Base-by-base conservation (phyloP, 2,113 vertebrate genomes). In the Fregata magnificens region DNA sequence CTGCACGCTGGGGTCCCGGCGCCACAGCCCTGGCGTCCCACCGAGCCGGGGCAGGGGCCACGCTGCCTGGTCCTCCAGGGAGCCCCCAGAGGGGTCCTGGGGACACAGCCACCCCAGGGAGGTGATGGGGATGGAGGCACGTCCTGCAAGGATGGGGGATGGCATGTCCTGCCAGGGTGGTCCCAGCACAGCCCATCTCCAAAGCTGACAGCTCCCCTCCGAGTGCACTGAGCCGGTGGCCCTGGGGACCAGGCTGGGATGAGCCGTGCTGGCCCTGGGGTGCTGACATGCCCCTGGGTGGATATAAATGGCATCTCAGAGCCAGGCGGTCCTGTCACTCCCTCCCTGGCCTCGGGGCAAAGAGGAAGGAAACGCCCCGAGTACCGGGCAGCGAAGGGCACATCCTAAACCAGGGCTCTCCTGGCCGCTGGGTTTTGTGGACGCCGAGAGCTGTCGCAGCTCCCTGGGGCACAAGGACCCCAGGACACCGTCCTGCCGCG, bases 211-310 rank as follows among this genome's bases (percentile, higher is more conserved):
- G 16, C 31, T 59, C 29, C 34, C 15, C 7, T 47, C 36, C 3
- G 16, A 20, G 31, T 28, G 8, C 32, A 13, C 34, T 7, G 19
- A 7, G 11, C 19, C 13, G 5, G 32, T 42, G 49, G 26, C 38
- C 44, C 47, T 5, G 6, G n/a, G 21, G 9, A 53, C 31, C 3
- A 2, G 42, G 7, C 45, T 88, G 55, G 63, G 89, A 21, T 21
- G 40, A 74, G 36, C 28, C 0, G 0, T 55, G 32, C 52, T 62
- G 65, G 22, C 49, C 9, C 20, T 4, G 1, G 32, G 21, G 24
- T 40, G 44, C 61, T 78, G 52, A 44, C 5, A 2, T 9, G 36
- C 14, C 6, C 16, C 28, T 1, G 5, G 31, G 16, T 2, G 10
- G 82, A 22, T 61, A 36, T 18, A 34, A 71, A 69, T 55, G 34